Base-by-base conservation (phyloP, 2,797 vertebrate genomes). In the Zalophus californianus region DNA sequence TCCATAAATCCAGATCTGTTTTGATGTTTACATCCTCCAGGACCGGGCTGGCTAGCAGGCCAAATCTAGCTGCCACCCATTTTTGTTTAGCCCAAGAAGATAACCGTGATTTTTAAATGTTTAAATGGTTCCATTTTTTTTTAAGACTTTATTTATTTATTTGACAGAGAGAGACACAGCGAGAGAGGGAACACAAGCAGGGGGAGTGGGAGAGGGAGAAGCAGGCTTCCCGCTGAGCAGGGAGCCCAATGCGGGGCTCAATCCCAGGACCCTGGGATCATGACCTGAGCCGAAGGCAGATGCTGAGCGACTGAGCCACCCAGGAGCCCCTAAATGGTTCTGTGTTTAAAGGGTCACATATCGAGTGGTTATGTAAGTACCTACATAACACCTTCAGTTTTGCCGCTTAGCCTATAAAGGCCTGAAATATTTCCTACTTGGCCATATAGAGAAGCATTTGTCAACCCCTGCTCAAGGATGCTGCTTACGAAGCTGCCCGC, bases 401-500 rank as follows among this genome's bases (percentile, higher is more conserved):
- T 13, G 50, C 38, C 56, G 44, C 79, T 78, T 62, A 50, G 44
- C 11, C 38, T 56, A 3, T 35, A 7, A 52, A 91, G 56, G 0
- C 66, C n/a, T 66, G 23, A 79, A 68, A 20, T 35, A 62, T 52
- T 60, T 27, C 15, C 54, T 18, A 18, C 4, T 18, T 50, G 62
- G 54, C n/a, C 48, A 50, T 70, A n/a, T 7, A 15, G 11, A 14
- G 85, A 79, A 41, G 21, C 2, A 0, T 48, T 7, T 20, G n/a
- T 41, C 60, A 48, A 0, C 12, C 12, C 10, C 5, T 1, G 3
- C 18, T 32, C 64, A 27, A 16, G 75, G 50, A 8, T 16, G 14
- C 20, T 18, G 0, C 41, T 27, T 58, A 32, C 3, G 15, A 29
- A 4, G 0, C 10, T 60, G 68, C 58, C 27, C 0, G 0, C 84